Percentiles rank a stretch among this genome's conserved stretches.
Conservation (phyloP, 2,888 invertebrate species). For the Andrena flavipes region DNA sequence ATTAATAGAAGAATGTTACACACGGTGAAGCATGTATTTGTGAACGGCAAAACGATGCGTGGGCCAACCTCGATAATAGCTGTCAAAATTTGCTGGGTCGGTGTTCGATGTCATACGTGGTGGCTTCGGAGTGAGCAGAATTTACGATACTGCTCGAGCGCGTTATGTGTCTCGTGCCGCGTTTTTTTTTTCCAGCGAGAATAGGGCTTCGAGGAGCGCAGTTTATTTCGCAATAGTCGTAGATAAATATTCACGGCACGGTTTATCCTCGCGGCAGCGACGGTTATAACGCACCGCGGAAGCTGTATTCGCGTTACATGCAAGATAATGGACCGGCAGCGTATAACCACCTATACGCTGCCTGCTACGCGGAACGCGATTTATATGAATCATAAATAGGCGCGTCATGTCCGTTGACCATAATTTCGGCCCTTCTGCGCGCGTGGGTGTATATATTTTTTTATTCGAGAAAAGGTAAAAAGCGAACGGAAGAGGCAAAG, state of each 20-base stretch:
- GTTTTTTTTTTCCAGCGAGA: not conserved
- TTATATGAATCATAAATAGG: slow-evolving; percentile 75
- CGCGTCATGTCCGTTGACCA: slow-evolving; percentile 58
- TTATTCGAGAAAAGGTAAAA: not conserved
- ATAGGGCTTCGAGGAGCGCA: slow-evolving; percentile 42
- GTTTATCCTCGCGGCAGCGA: slow-evolving; percentile 55
- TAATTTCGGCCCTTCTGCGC: slow-evolving; percentile 56
- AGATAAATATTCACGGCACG: slow-evolving; percentile 75
- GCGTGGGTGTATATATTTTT: slow-evolving; percentile 8
- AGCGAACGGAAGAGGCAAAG: not conserved
- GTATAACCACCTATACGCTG: slow-evolving; percentile 56
- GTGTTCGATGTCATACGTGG: not conserved
- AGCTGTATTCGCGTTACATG: slow-evolving; percentile 64
- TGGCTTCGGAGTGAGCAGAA: slow-evolving; percentile 19
- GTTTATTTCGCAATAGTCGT: slow-evolving; percentile 71
- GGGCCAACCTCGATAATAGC: slow-evolving; percentile 12
- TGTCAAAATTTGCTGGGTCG: slow-evolving; percentile 21
- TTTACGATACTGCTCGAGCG: slow-evolving; percentile 35
- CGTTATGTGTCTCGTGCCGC: not conserved
- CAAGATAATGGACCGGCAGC: slow-evolving; percentile 70
- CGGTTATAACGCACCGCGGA: slow-evolving; percentile 64
- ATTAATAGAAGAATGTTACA: not conserved
- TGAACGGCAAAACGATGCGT: not conserved
- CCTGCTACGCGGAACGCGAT: slow-evolving; percentile 62
- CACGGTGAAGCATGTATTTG: not conserved